These are phyloP conservation scores for Chondrilla cf. caribensis DNA, from an alignment of 37 sponge, comb jelly and placozoan species.

Conservation along the genomic window DNA sequence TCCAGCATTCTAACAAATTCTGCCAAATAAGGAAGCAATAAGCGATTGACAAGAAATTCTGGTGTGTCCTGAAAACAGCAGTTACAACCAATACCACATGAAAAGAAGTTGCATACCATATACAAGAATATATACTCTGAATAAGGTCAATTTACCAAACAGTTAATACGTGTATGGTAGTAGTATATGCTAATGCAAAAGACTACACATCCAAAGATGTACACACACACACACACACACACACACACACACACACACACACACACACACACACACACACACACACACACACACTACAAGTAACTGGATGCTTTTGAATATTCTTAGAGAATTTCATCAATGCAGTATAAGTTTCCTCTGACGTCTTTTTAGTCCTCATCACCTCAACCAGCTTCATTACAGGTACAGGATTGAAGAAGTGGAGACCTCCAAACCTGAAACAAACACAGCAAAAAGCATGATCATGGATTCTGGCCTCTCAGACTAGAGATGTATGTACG, in stretches of 20 bases:
- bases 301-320: conserved; percentile 70
- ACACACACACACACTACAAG: conserved; percentile 50
- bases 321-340: conserved; percentile 73
- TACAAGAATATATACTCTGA: no score
- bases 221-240: no score
- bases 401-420: conserved; percentile 99
- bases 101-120: no score
- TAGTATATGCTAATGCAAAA: no score
- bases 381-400: conserved; percentile 98
- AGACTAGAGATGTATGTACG: no score
- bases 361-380: conserved; percentile 55
- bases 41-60: conserved; percentile 93
- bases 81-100: neutral
- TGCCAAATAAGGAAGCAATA: conserved; percentile 89
- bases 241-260: no score
- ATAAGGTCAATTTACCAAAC: no score
- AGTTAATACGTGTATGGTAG: no score
- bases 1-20: conserved; percentile 87
- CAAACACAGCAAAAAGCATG: no score
- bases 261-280: no score
- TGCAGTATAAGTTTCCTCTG: conserved; percentile 61
- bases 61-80: conserved; percentile 68
- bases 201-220: no score
- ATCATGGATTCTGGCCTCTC: no score
- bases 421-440: conserved; percentile 90